phyloP scores from a whole-genome alignment of 1,140 invertebrate species.

The Pseudomyrmex concolor region DNA sequence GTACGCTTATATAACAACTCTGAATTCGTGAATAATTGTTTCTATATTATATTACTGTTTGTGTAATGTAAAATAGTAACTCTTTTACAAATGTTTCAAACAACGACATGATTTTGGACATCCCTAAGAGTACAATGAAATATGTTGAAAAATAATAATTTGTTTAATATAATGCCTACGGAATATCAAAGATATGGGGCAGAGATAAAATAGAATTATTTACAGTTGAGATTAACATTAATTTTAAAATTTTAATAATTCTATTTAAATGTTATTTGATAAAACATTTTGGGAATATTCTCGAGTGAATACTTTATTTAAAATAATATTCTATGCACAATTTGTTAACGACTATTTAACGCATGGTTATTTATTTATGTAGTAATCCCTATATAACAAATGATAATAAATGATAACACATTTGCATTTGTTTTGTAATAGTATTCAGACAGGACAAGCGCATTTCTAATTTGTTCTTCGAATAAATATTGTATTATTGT shows the following conservation, averaged over 20 bases:
- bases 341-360: neutral
- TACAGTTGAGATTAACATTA: constrained; percentile 23
- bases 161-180: constrained; percentile 6
- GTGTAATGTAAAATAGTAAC: neutral
- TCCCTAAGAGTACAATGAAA: constrained; percentile 23
- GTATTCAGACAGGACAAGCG: neutral
- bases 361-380: neutral
- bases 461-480: constrained; percentile 57
- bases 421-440: neutral
- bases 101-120: neutral
- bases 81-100: neutral
- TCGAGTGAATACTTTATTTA: neutral
- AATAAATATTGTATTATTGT: constrained; percentile 66
- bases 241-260: constrained; percentile 24
- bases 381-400: constrained; percentile 20
- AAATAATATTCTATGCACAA: too few species aligned
- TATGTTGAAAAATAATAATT: constrained; percentile 12
- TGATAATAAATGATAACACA: neutral
- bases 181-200: neutral
- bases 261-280: neutral
- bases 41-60: neutral
- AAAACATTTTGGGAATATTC: constrained; percentile 12
- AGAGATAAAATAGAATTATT: constrained; percentile 8
- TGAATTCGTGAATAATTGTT: neutral
- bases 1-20: too few species aligned